A percentile compares a stretch with the other conserved stretches of the same genome.
phyloP scores from a whole-genome alignment of 1,140 invertebrate genomes.

The Megathymus violae region DNA sequence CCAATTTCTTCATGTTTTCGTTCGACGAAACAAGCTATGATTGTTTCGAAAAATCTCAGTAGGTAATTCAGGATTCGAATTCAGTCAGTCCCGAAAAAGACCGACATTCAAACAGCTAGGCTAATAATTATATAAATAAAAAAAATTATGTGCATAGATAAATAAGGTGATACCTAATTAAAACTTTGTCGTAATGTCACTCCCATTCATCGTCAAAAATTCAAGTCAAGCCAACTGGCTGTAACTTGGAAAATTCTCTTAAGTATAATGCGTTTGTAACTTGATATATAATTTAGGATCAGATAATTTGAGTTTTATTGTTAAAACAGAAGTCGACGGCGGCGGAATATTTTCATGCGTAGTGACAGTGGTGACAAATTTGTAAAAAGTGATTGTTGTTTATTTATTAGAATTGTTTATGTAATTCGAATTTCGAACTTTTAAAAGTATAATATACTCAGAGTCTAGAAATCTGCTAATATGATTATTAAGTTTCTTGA shows the following conservation, averaged over 20 bases:
- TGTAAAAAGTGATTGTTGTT: not conserved
- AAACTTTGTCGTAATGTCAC: constrained; percentile 7
- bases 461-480: too few relatives aligned
- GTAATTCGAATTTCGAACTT: too few relatives aligned
- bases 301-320: constrained; percentile 24
- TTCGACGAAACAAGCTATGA: too few relatives aligned
- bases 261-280: constrained; percentile 17
- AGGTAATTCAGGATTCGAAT: too few relatives aligned
- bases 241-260: constrained; percentile 19
- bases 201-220: constrained; percentile 10
- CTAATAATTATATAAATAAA: too few relatives aligned
- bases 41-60: too few relatives aligned
- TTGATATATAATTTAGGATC: constrained; percentile 18
- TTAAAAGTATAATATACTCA: too few relatives aligned
- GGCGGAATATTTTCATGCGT: constrained; percentile 1
- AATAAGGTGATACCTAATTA: not conserved
- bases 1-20: too few relatives aligned
- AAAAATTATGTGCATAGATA: too few relatives aligned
- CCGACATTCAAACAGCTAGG: too few relatives aligned
- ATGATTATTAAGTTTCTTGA: too few relatives aligned
- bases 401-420: not conserved
- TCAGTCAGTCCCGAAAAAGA: too few relatives aligned
- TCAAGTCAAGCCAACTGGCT: constrained; percentile 1
- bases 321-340: constrained; percentile 4
- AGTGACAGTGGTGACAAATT: not conserved